Conservation (phyloP, 1,140 invertebrate species). For the Contarinia nasturtii region DNA sequence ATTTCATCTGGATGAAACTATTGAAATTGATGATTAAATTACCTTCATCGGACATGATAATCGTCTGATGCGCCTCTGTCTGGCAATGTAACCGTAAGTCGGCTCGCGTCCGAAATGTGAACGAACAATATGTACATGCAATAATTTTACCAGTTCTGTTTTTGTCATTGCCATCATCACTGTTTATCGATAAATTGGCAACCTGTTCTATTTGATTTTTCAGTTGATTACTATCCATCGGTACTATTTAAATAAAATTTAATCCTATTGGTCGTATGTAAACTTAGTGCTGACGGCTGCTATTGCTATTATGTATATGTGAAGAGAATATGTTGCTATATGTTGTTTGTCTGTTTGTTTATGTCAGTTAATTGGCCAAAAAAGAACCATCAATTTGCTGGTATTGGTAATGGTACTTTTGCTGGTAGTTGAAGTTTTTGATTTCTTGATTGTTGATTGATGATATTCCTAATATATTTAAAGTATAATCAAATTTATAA, state of each 20-base stretch:
- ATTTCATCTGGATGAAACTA: neutral
- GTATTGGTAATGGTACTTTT: neutral
- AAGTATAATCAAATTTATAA: no score
- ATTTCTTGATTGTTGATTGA: neutral
- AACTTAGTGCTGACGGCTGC: constrained; percentile 3
- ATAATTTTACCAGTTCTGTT: neutral
- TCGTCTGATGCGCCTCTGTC: constrained; percentile 42
- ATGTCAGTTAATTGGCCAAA: constrained; percentile 1
- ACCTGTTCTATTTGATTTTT: constrained; percentile 8
- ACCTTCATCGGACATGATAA: constrained; percentile 50
- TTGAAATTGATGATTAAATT: constrained; percentile 5
- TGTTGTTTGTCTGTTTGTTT: constrained; percentile 1
- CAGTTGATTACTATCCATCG: constrained; percentile 1
- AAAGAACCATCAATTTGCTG: constrained; percentile 1
- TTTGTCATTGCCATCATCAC: constrained; percentile 6
- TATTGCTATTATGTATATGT: neutral
- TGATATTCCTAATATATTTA: no score
- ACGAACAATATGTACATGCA: constrained; percentile 35
- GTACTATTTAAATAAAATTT: neutral
- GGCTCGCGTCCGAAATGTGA: constrained; percentile 33
- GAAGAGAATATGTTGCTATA: neutral
- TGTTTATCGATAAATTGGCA: constrained; percentile 2
- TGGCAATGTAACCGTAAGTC: constrained; percentile 43
- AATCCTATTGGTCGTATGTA: constrained; percentile 1
- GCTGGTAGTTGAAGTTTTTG: neutral